Percentiles rank a stretch among this genome's conserved stretches.
Evolutionary conservation across 2,888 invertebrate species (phyloP).

Genomic region (Asteroscopus sphinx): DNA sequence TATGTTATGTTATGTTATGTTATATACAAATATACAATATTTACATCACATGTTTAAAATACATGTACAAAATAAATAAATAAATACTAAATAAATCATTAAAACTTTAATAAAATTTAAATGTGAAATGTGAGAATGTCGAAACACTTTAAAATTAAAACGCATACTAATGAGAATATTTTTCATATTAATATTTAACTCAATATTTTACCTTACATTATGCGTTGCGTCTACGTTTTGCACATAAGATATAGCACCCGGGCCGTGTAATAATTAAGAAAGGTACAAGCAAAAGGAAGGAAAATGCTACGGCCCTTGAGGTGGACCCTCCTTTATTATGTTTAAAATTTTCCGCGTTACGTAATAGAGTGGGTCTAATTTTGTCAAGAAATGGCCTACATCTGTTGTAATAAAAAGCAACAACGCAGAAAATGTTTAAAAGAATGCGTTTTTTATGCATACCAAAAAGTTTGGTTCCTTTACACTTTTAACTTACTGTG

Average conservation of each 20-base stretch:
- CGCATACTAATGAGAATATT: conserved; percentile 1
- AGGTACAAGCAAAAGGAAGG: conserved; percentile 39
- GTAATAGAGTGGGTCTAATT: conserved; percentile 48
- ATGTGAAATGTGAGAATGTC: too few relatives aligned
- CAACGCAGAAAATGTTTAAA: conserved; percentile 33
- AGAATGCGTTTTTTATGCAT: conserved; percentile 13
- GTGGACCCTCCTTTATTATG: conserved; percentile 55
- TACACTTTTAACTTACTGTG: too few relatives aligned
- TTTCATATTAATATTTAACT: conserved; percentile 2
- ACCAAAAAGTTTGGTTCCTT: too few relatives aligned
- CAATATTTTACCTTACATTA: conserved; percentile 26
- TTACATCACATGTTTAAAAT: too few relatives aligned
- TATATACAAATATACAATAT: too few relatives aligned
- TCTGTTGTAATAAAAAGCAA: conserved; percentile 39
- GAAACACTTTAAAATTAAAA: conserved; percentile 2
- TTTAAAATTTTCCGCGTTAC: conserved; percentile 51
- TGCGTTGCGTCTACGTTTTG: conserved; percentile 27
- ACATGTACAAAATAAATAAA: too few relatives aligned
- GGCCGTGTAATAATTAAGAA: conserved; percentile 50
- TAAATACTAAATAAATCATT: not conserved
- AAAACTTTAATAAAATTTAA: not conserved
- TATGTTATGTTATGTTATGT: too few relatives aligned
- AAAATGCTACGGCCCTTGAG: conserved; percentile 38
- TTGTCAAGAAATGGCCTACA: conserved; percentile 39
- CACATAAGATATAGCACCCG: conserved; percentile 31